Percentiles rank a stretch among this genome's conserved stretches.
phyloP scores from a whole-genome alignment of 2,888 invertebrate genomes.

The Drosophila melanocephala region DNA sequence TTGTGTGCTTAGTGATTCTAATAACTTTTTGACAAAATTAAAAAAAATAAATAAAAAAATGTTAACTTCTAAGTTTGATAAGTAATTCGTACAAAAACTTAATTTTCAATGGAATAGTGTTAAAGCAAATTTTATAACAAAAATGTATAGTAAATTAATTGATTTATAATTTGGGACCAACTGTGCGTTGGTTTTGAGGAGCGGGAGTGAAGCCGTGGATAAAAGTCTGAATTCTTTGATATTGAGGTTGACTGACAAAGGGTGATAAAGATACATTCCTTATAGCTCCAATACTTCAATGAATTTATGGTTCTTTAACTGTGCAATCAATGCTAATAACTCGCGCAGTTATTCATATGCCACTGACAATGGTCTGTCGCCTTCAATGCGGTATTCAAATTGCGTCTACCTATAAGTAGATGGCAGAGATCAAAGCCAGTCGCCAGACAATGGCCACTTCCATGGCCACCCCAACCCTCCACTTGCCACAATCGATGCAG shows the following conservation, averaged over 20 bases:
- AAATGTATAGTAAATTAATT: neutral
- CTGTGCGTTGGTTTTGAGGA: neutral
- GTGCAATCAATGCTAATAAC: constrained; percentile 38
- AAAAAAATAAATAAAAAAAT: neutral
- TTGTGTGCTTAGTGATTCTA: neutral
- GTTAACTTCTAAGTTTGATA: neutral
- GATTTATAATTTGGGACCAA: neutral
- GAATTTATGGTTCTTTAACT: constrained; percentile 4
- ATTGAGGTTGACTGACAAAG: constrained; percentile 3
- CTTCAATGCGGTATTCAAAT: constrained; percentile 37
- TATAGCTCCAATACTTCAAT: neutral
- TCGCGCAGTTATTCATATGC: constrained; percentile 17
- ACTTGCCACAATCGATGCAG: constrained; percentile 54
- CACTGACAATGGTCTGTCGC: constrained; percentile 29
- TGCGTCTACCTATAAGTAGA: constrained; percentile 32
- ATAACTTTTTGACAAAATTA: neutral
- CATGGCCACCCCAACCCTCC: constrained; percentile 12
- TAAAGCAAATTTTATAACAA: neutral
- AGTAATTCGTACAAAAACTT: neutral
- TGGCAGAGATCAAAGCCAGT: constrained; percentile 68
- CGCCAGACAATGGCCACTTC: constrained; percentile 63
- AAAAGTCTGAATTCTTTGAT: neutral
- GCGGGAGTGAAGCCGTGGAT: too few relatives aligned
- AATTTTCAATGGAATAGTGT: neutral
- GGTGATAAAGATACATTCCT: neutral